Evolutionary conservation across 2,888 invertebrate species (phyloP).

Genomic region (Stenodera caucasica): DNA sequence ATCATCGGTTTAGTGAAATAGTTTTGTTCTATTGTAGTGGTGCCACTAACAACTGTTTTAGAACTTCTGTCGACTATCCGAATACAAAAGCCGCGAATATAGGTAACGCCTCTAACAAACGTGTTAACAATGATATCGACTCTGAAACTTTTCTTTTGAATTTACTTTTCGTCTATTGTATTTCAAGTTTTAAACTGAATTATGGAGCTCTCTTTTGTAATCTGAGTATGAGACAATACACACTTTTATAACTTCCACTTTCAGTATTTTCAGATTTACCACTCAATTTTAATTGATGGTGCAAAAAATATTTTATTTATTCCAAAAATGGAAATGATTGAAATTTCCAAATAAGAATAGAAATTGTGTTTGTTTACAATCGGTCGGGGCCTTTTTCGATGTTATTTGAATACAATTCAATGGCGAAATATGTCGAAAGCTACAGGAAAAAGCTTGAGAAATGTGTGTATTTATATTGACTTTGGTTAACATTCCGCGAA

Average conservation of each 20-base stretch:
- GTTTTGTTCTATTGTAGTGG: constrained; percentile 20
- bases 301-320: too few relatives aligned
- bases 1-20: constrained; percentile 18
- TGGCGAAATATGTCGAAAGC: constrained; percentile 20
- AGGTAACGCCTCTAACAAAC: constrained; percentile 29
- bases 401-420: constrained; percentile 20
- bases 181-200: constrained; percentile 39
- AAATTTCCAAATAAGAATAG: too few relatives aligned
- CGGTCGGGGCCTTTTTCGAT: too few relatives aligned
- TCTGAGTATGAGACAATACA: background rate
- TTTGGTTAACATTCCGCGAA: constrained; percentile 41
- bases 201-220: constrained; percentile 30
- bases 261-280: too few relatives aligned
- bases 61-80: constrained; percentile 17
- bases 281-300: too few relatives aligned
- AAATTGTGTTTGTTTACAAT: constrained; percentile 25
- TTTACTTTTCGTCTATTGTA: constrained; percentile 32
- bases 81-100: constrained; percentile 31
- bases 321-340: too few relatives aligned
- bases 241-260: background rate
- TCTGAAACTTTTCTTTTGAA: constrained; percentile 30
- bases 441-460: constrained; percentile 35
- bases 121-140: constrained; percentile 31
- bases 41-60: constrained; percentile 12
- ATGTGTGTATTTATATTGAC: constrained; percentile 44